Conservation (phyloP, 2,113 vertebrate species). For the Chaenocephalus aceratus region DNA sequence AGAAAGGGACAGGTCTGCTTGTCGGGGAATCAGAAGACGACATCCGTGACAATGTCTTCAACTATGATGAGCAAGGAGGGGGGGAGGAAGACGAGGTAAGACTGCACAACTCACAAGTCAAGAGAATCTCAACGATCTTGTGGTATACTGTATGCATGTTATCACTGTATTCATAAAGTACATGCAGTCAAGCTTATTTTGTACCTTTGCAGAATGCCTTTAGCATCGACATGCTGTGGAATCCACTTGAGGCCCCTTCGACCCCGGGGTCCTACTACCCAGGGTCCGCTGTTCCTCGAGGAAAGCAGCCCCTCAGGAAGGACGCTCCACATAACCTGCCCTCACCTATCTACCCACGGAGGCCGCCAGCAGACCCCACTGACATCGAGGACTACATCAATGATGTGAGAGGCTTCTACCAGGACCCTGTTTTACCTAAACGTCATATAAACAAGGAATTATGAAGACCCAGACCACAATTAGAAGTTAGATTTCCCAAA, state of each 20-base stretch:
- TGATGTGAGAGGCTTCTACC: constrained; percentile 80
- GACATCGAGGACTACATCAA: constrained; percentile 95
- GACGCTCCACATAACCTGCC: constrained; percentile 86
- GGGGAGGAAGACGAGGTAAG: constrained; percentile 97
- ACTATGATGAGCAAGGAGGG: constrained; percentile 96
- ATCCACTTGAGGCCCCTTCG: constrained; percentile 79
- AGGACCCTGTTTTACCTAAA: background rate
- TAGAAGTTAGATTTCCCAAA: background rate
- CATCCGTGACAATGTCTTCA: constrained; percentile 94
- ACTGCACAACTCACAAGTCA: background rate
- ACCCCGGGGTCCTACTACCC: constrained; percentile 60
- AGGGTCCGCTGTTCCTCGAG: constrained; percentile 65
- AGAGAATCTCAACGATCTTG: background rate
- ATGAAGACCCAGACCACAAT: background rate
- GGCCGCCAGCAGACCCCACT: constrained; percentile 83
- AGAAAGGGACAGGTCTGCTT: constrained; percentile 83
- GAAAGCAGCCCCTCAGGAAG: constrained; percentile 85
- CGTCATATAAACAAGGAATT: background rate
- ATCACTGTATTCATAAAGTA: background rate
- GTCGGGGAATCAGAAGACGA: constrained; percentile 87
- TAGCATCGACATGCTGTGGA: constrained; percentile 92
- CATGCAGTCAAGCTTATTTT: background rate
- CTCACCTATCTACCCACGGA: constrained; percentile 79
- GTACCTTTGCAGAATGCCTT: constrained; percentile 88
- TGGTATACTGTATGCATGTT: background rate